These are phyloP conservation scores for Ditylenchus dipsaci DNA, from an alignment of 1,140 invertebrate species.

Conservation along the genomic window DNA sequence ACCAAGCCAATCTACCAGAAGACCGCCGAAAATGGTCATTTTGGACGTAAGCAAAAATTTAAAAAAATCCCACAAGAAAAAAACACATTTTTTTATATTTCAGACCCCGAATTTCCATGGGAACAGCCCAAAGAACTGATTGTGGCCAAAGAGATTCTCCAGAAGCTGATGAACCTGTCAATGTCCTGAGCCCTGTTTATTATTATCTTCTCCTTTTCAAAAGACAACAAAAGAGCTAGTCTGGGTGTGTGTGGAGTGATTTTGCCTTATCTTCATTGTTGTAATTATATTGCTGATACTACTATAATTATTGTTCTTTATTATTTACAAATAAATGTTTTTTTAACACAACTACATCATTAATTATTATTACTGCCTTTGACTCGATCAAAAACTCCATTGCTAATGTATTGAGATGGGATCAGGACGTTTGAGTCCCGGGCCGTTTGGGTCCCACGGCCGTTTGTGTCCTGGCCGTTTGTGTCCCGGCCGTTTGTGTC, in stretches of 20 bases:
- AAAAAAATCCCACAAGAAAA: slow-evolving; percentile 27
- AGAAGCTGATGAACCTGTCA: slow-evolving; percentile 15
- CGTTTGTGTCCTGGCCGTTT: no score
- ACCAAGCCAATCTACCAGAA: slow-evolving; percentile 91
- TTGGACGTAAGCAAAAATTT: slow-evolving; percentile 84
- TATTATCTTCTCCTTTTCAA: neutral
- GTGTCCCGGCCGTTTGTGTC: no score
- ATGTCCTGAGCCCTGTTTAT: neutral
- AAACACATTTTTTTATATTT: neutral
- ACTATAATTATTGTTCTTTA: no score
- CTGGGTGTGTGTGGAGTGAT: no score
- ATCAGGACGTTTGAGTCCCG: no score
- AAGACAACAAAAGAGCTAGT: no score
- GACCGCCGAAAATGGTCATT: slow-evolving; percentile 95
- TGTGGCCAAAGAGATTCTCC: slow-evolving; percentile 22
- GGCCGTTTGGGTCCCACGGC: no score
- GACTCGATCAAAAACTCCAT: neutral
- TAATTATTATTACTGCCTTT: no score
- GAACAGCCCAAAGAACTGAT: slow-evolving; percentile 35
- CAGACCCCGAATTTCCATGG: slow-evolving; percentile 70
- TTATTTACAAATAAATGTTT: no score
- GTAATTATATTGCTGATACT: no score
- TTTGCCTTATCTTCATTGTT: no score
- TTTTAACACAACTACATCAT: no score
- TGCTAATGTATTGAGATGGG: neutral